These are phyloP conservation scores for Macroramphosus scolopax DNA, from an alignment of 2,797 vertebrate genomes.

Conservation along the genomic window DNA sequence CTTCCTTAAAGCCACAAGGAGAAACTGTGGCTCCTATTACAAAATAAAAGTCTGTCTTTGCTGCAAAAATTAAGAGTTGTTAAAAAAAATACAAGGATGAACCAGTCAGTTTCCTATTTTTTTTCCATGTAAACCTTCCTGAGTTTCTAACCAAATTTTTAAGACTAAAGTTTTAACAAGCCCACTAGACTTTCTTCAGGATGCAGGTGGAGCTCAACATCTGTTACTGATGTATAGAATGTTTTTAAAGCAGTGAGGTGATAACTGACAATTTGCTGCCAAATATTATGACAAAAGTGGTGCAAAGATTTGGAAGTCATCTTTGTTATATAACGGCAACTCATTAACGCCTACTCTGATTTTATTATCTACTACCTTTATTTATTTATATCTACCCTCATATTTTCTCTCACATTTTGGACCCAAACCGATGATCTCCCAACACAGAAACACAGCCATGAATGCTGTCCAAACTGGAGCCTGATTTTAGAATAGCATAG, in stretches of 20 bases:
- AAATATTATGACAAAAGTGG: not conserved
- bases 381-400: too few relatives aligned
- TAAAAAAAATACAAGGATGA: too few relatives aligned
- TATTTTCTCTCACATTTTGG: slow-evolving; percentile 19
- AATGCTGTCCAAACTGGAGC: slow-evolving; percentile 38
- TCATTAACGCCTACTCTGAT: not conserved
- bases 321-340: slow-evolving; percentile 9
- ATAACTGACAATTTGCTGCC: too few relatives aligned
- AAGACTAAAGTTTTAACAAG: too few relatives aligned
- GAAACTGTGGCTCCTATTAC: slow-evolving; percentile 12
- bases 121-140: too few relatives aligned
- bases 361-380: slow-evolving; percentile 4
- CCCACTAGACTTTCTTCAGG: too few relatives aligned
- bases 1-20: slow-evolving; percentile 15
- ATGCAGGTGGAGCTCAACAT: too few relatives aligned
- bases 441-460: slow-evolving; percentile 34
- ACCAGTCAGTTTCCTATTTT: too few relatives aligned
- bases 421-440: slow-evolving; percentile 18
- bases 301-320: not conserved
- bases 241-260: too few relatives aligned
- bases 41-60: not conserved
- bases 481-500: slow-evolving; percentile 44
- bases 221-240: too few relatives aligned
- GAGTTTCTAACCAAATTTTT: too few relatives aligned
- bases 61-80: not conserved